phyloP scores from a whole-genome alignment of 2,113 vertebrate genomes.

The Notothenia coriiceps region DNA sequence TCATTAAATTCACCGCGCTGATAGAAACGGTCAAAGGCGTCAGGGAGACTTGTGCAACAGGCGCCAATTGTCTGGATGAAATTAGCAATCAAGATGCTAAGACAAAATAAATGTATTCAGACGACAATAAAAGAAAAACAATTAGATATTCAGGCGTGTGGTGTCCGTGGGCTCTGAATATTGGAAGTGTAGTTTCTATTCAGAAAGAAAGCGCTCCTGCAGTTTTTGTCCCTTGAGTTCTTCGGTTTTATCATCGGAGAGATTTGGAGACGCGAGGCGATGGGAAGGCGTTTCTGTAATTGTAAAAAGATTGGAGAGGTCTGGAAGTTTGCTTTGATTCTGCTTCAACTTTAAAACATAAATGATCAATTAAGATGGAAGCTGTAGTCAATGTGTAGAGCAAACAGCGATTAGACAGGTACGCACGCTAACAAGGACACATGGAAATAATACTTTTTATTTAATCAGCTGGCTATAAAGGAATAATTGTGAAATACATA shows the following conservation, averaged over 20 bases:
- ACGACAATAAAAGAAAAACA: constrained; percentile 13
- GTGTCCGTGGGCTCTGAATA: constrained; percentile 15
- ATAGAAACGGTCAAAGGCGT: constrained; percentile 19
- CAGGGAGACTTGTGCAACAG: constrained; percentile 4
- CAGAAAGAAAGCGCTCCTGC: constrained; percentile 16
- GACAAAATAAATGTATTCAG: constrained; percentile 41
- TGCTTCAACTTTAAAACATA: neutral
- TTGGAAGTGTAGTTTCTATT: constrained; percentile 19
- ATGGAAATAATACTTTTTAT: neutral
- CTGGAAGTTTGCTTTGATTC: constrained; percentile 14
- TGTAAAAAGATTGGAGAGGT: constrained; percentile 31
- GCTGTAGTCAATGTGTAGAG: neutral
- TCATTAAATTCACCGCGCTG: constrained; percentile 59
- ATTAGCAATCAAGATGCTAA: constrained; percentile 51
- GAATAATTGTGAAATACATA: neutral
- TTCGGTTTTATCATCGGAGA: constrained; percentile 18
- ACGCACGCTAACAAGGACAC: constrained; percentile 7
- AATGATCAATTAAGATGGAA: constrained; percentile 11
- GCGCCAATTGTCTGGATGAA: constrained; percentile 45
- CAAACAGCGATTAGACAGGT: neutral
- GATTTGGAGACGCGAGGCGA: neutral
- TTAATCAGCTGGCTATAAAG: constrained; percentile 3
- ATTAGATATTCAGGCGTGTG: constrained; percentile 20
- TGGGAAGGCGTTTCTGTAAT: constrained; percentile 32
- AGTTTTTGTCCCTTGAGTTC: constrained; percentile 20